Evolutionary conservation across 1,140 invertebrate species (phyloP), one percentile per base, ranked within the genome.

Genomic region (Diorhabda elongata): DNA sequence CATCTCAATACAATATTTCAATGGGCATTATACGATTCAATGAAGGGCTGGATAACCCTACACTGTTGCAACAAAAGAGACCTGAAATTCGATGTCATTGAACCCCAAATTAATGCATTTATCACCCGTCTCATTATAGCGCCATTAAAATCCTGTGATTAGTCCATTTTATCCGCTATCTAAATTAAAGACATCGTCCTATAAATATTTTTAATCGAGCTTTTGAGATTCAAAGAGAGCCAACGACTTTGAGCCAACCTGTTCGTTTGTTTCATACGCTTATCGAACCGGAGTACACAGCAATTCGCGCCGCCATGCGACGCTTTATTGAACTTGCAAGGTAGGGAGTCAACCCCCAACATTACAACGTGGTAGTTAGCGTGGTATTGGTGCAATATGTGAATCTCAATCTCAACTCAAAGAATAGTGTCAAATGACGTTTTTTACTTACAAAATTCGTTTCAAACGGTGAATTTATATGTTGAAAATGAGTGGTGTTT

Each of bases 311-410:
- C 79, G 75, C 76, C 79, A 76, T 66, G 74, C 78, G 79, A 75
- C 76, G 70, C 67, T 69, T 70, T 66, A 57, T 64, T 64, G 60
- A 75, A 77, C 71, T 63, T 66, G 59, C 69, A 70, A 71, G 69
- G 71, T 77, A 77, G 79, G 79, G 78, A 80, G 76, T 79, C 75
- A 72, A 79, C 79, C 79, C 78, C 77, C 71, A 75, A 78, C 74
- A 78, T 75, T 69, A 74, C 76, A 80, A 78, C 77, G 74, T 78
- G 75, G 72, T 77, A 64, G 70, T 72, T 72, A 74, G 71, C 70
- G 71, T 76, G 72, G 72, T 59, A 74, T 63, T 69, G 68, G 66
- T 71, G 74, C 67, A 66, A 69, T 68, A 66, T 67, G 59, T 64
- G 62, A 61, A 42, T 57, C 45, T 52, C 45, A 9, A 52, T 52